Percentiles rank a stretch among this genome's conserved stretches.
Evolutionary conservation across 2,113 vertebrate genomes (phyloP).

Genomic region (Vidua macroura): DNA sequence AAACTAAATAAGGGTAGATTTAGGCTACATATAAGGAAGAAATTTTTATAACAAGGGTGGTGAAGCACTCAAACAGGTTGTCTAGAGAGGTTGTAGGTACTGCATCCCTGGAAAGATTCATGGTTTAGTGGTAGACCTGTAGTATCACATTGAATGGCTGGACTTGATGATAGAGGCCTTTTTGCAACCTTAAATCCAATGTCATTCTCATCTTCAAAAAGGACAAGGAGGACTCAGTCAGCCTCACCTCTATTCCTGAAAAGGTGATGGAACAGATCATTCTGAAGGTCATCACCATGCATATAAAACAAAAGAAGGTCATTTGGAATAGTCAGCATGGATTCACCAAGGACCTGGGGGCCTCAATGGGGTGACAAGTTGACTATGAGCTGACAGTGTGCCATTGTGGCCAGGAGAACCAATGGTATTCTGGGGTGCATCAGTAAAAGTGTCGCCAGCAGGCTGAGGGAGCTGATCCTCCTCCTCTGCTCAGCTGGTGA

Average conservation of each 20-base stretch:
- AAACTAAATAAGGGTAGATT: background rate
- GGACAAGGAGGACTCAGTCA: background rate
- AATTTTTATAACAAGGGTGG: background rate
- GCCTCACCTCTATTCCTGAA: background rate
- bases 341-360: background rate
- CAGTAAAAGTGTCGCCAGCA: background rate
- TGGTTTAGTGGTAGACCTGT: background rate
- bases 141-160: background rate
- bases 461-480: background rate
- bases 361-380: background rate
- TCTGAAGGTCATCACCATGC: background rate
- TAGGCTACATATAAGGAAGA: background rate
- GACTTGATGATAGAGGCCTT: background rate
- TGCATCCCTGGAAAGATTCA: background rate
- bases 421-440: background rate
- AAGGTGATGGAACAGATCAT: background rate
- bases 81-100: background rate
- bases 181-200: background rate
- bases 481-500: rapidly evolving
- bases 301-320: background rate
- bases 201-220: background rate
- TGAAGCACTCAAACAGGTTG: background rate
- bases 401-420: background rate
- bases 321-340: background rate
- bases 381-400: background rate